phyloP scores from a whole-genome alignment of 2,113 vertebrate genomes.

The Euleptes europaea region DNA sequence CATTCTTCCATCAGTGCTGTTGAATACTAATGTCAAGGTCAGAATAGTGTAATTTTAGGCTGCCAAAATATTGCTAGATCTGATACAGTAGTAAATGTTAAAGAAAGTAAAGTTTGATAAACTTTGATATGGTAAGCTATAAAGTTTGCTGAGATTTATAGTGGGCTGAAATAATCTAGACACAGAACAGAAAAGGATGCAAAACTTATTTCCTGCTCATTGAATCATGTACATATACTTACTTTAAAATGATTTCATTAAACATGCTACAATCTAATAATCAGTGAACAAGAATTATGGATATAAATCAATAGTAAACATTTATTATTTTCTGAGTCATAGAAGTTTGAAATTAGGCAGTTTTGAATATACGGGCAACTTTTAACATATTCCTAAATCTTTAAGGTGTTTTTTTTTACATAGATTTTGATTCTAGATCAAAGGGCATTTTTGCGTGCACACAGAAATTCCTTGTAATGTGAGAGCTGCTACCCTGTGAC shows the following conservation, averaged over 20 bases:
- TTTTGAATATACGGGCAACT: neutral
- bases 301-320: neutral
- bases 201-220: neutral
- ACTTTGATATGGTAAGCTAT: conserved; percentile 34
- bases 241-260: neutral
- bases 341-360: neutral
- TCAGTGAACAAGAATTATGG: neutral
- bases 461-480: too few species aligned
- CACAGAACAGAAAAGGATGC: neutral
- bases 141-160: conserved; percentile 34
- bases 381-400: neutral
- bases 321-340: neutral
- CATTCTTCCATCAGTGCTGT: conserved; percentile 72
- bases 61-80: conserved; percentile 77
- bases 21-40: conserved; percentile 84
- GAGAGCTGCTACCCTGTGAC: too few species aligned
- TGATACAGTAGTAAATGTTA: conserved; percentile 67
- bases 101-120: conserved; percentile 67
- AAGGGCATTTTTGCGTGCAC: too few species aligned
- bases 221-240: neutral
- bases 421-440: too few species aligned
- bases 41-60: conserved; percentile 77
- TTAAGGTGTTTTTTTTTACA: neutral
- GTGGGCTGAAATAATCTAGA: neutral
- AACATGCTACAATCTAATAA: neutral